Percentiles rank a stretch among this genome's conserved stretches.
Conservation (phyloP, 2,797 vertebrate genomes). For the Coracias cyanogaster region DNA sequence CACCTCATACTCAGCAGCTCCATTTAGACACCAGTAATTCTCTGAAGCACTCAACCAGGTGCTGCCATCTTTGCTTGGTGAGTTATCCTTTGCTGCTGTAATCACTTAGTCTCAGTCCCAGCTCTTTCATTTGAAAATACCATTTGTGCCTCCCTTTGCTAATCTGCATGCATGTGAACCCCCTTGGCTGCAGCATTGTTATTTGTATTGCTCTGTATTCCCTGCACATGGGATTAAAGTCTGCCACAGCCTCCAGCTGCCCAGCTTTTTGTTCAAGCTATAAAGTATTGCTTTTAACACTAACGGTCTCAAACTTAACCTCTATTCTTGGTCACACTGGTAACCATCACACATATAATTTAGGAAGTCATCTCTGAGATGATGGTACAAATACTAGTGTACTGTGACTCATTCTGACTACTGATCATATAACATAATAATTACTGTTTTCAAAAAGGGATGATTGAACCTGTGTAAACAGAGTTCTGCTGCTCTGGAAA, state of each 20-base stretch:
- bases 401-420: not conserved
- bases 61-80: not conserved
- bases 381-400: not conserved
- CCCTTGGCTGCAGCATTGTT: not conserved
- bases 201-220: slow-evolving; percentile 21
- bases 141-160: slow-evolving; percentile 24
- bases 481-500: not conserved
- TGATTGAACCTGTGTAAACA: not conserved
- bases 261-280: not conserved
- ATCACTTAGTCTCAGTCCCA: not conserved
- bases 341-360: not conserved
- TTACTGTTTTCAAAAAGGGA: not conserved
- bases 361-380: not conserved
- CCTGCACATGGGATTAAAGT: slow-evolving; percentile 8
- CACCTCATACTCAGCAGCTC: not conserved
- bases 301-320: not conserved
- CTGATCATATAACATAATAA: not conserved
- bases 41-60: accelerated
- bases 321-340: not conserved
- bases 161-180: slow-evolving; percentile 40
- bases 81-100: not conserved
- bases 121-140: not conserved
- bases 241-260: slow-evolving; percentile 22
- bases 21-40: not conserved
- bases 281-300: not conserved